These are phyloP conservation scores for Cynodonichthys magdalenae DNA, from an alignment of 2,797 vertebrate genomes.

Conservation along the genomic window DNA sequence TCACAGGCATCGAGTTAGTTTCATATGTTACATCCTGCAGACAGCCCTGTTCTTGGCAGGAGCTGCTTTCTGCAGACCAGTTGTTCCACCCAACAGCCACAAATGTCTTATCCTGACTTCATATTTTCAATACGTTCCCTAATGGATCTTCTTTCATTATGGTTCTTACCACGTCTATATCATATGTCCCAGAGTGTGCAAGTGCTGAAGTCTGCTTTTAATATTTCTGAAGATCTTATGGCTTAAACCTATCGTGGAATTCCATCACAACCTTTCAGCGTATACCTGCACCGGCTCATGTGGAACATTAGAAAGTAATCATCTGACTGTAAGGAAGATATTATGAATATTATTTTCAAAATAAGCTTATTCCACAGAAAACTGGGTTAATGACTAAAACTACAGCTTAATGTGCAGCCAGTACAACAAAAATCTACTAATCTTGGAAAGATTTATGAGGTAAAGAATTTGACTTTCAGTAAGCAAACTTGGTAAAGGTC, in stretches of 20 bases:
- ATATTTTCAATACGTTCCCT: constrained; percentile 46
- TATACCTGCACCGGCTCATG: constrained; percentile 3
- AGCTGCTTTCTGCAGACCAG: constrained; percentile 25
- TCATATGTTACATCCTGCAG: constrained; percentile 12
- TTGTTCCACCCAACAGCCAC: constrained; percentile 32
- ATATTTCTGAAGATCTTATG: constrained; percentile 41
- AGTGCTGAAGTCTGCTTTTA: constrained; percentile 56
- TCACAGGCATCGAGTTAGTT: constrained; percentile 30
- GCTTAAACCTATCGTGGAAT: constrained; percentile 24
- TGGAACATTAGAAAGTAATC: constrained; percentile 8
- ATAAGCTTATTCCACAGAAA: background rate
- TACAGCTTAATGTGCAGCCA: too few species aligned
- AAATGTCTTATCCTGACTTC: constrained; percentile 50
- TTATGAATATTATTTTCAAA: constrained; percentile 5
- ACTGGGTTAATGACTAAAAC: background rate
- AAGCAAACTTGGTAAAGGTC: constrained; percentile 11
- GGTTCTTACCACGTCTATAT: constrained; percentile 50
- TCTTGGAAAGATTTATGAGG: background rate
- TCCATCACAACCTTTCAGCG: constrained; percentile 13
- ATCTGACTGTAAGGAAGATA: background rate
- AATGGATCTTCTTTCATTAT: constrained; percentile 50
- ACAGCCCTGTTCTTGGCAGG: constrained; percentile 15
- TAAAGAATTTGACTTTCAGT: background rate
- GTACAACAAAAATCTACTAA: too few species aligned
- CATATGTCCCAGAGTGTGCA: constrained; percentile 61